Base-by-base conservation (phyloP, 2,113 vertebrate genomes). In the Cricetomys ansorgei region DNA sequence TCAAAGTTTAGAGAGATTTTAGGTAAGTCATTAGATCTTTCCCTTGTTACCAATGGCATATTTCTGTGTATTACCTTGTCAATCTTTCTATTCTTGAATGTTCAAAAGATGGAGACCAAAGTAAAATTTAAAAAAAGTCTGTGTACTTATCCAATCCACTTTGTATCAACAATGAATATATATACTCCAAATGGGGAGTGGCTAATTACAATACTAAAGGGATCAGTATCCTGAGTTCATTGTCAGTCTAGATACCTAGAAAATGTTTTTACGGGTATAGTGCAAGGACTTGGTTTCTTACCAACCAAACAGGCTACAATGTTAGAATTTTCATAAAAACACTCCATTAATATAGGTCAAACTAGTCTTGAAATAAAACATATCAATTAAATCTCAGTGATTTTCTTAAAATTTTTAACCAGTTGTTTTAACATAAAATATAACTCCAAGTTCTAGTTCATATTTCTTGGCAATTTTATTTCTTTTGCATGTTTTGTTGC, bases 1-100 rank as follows among this genome's bases (percentile, higher is more conserved):
- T 96, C 65, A 91, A 96, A 96, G 31, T 34, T 81, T 86, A 37
- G 31, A 95, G 34, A 97, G 7, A 5, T 48, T 97, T 91, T 69
- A 88, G 79, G 76, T 92, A 92, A 95, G 91, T 92, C 29, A 95
- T 93, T 94, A 85, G 43, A 86, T 70, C 73, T 94, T 57, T 92
- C 31, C 96, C 53, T 89, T 72, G 17, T 89, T 76, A 45, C 25
- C 40, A 79, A 94, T 84, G 43, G 67, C 55, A 87, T 62, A 40
- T 94, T 97, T 95, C 77, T 43, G 67, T 90, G 17, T 89, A 83
- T 95, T 93, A 75, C 12, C 17, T 93, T 91, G 7, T 85, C 79
- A 85, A 84, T 85, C 43, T 96, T 94, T 73, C 37, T 86, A 57
- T 75, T 91, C 12, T 91, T 89, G 11, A 29, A 75, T 92, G 29